A percentile compares a stretch with the other conserved stretches of the same genome.
phyloP scores from a whole-genome alignment of 2,113 vertebrate species.

The Diadophis punctatus region DNA sequence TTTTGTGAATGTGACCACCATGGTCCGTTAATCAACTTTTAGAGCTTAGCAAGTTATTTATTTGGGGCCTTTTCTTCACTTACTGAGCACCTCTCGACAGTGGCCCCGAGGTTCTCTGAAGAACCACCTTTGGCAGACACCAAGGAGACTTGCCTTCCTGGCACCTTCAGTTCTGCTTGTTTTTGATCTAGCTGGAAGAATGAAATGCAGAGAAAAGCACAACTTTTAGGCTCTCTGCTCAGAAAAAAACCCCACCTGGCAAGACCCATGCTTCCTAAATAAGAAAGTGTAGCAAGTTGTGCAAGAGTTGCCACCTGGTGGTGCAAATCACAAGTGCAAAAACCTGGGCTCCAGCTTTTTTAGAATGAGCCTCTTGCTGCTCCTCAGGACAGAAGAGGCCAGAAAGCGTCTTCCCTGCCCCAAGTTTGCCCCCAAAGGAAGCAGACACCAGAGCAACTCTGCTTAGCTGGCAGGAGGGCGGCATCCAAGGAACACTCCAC shows the following conservation, averaged over 20 bases:
- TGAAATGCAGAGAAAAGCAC: not conserved
- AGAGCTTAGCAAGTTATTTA: not conserved
- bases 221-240: not conserved
- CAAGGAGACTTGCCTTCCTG: not conserved
- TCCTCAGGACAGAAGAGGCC: not conserved
- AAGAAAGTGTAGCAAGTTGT: not conserved
- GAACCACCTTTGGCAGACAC: not conserved
- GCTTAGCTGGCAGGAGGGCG: not conserved
- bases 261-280: not conserved
- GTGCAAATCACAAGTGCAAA: not conserved
- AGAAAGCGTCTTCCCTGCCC: not conserved
- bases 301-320: not conserved
- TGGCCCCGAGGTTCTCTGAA: not conserved
- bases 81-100: not conserved
- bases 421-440: not conserved
- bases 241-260: not conserved
- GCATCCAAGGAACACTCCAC: not conserved
- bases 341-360: not conserved
- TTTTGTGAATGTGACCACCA: not conserved
- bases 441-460: not conserved
- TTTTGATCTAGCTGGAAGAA: not conserved
- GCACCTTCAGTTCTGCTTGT: not conserved
- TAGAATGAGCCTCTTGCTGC: no score
- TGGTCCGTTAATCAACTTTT: not conserved
- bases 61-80: not conserved